Base-by-base conservation (phyloP, 2,113 vertebrate genomes). In the Aleadryas rufinucha region DNA sequence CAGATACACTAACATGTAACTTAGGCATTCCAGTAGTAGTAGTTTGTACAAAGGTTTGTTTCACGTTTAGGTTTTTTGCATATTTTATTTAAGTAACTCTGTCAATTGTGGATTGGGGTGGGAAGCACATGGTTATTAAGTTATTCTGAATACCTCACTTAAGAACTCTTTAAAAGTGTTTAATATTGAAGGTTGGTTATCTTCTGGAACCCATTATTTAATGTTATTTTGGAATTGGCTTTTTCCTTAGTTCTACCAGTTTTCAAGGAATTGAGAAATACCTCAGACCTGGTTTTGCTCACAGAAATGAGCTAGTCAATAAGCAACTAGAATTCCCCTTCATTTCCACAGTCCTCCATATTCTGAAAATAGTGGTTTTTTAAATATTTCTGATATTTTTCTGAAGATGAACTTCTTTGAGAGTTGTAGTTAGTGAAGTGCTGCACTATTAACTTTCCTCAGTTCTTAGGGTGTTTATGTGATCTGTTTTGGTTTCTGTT, bases 41-140 rank as follows among this genome's bases (percentile, higher is more conserved):
- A 84, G 99, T 99, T 97, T 99, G 99, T 98, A 99, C 99, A 74
- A 99, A 99, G 99, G 99, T 99, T 98, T 91, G 97, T 98, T 91
- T 96, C 70, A 64, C 2, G 0, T 95, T 91, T 64, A 95, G 95
- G 65, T 70, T 90, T 91, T 80, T 85, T 87, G 37, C 27, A 3
- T 94, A 45, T 93, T 96, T 84, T 60, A 41, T 84, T 71, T 80
- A 71, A 96, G 53, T 56, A 78, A 64, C 16, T 74, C 30, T 96
- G 56, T 83, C 16, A 54, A 9, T 80, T 80, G 31, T 91, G 84
- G 54, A 71, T 85, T 37, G 79, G 92, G 96, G 80, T 90, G 95
- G 96, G 76, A 74, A 82, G 37, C 53, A 39, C 10, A 1, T 52
- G 33, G 59, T 85, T 91, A 37, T 84, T 42, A 57, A 87, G 52